Base-by-base conservation (phyloP, 1,140 invertebrate genomes). In the Phymorhynchus buccinoides region DNA sequence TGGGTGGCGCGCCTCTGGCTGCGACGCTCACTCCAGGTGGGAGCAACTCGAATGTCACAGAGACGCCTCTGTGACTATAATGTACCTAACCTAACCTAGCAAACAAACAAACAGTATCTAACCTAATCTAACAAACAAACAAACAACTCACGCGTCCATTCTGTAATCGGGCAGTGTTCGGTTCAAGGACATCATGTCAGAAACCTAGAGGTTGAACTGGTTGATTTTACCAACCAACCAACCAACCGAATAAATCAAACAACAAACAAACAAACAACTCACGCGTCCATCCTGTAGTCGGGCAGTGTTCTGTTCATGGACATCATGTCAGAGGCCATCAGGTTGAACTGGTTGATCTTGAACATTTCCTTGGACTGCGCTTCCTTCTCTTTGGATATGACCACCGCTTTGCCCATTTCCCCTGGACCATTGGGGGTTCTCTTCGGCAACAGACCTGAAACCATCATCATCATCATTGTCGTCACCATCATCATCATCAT, bases 321-420 rank as follows among this genome's bases (percentile, higher is more conserved):
- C 89, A 99, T 99, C 95, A 97, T 96, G 94, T 99, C 98, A 93
- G 97, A 99, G 75, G 98, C 98, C 92, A 99, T 94, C 86, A 99
- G 94, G 94, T 99, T 99, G 94, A 99, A 99, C 94, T 99, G 98
- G 94, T 99, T 99, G 87, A 98, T 95, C 93, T 98, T 98, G 93
- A 99, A 99, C 92, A 98, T 97, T 89, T 99, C 97, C 94, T 98
- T 96, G 95, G 98, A 97, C 44, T 97, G 93, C 75, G 95, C 95
- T 90, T 99, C 96, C 92, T 96, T 95, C 35, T 97, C 96, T 4
- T 96, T 94, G 41, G 97, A 96, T 89, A 99, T 96, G 86, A 96
- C 95, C 7, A 99, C 98, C 42, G 97, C 95, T 91, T 96, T 96
- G 22, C 97, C 98, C 95, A 96, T 95, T 94, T 99, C 98, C 39